Percentiles rank a stretch among this genome's conserved stretches.
These are phyloP conservation scores for Trichonephila inaurata DNA, from an alignment of 1,140 invertebrate species.

Conservation along the genomic window DNA sequence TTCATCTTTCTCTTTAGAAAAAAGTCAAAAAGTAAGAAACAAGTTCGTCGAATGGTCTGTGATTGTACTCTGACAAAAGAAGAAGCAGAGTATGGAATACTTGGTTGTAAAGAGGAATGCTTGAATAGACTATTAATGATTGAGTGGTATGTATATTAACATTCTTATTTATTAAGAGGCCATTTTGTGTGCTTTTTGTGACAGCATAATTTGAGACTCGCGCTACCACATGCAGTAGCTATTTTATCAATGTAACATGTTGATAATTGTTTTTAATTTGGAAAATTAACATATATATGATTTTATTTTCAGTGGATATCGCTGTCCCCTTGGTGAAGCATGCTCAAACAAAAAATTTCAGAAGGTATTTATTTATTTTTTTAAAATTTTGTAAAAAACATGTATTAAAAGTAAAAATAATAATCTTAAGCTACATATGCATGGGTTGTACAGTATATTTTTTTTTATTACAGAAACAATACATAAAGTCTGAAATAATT, in stretches of 20 bases:
- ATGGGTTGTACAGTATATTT: too few species aligned
- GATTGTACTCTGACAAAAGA: constrained; percentile 96
- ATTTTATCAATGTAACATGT: too few species aligned
- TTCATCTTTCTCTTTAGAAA: constrained; percentile 79
- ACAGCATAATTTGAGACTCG: too few species aligned
- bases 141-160: constrained; percentile 89
- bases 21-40: constrained; percentile 88
- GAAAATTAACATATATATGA: too few species aligned
- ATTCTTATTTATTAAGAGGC: not conserved
- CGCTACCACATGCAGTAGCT: too few species aligned
- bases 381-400: not conserved
- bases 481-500: constrained; percentile 92
- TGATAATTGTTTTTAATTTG: too few species aligned
- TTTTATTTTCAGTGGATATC: constrained; percentile 86
- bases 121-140: constrained; percentile 98
- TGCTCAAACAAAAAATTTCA: constrained; percentile 98
- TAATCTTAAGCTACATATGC: not conserved
- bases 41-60: constrained; percentile 95
- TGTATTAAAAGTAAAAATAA: not conserved
- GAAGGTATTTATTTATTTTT: constrained; percentile 81
- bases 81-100: constrained; percentile 90
- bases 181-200: not conserved
- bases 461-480: constrained; percentile 84
- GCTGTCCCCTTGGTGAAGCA: constrained; percentile 91
- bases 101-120: constrained; percentile 97